Conservation (phyloP, 1,140 invertebrate species). For the Temnothorax curvispinosus region DNA sequence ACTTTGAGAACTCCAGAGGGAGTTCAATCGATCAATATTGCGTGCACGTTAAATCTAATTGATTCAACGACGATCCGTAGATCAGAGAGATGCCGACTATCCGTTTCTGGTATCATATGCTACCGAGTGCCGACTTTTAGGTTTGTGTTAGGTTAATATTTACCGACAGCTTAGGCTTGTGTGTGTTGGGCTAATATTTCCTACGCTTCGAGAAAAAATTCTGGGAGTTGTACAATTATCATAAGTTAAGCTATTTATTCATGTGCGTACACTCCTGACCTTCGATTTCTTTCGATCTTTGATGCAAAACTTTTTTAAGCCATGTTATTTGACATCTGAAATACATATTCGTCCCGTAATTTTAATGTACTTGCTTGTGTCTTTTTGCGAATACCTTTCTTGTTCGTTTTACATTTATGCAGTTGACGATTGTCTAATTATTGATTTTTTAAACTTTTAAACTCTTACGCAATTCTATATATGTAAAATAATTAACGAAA, state of each 20-base stretch:
- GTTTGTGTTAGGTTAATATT: constrained; percentile 18
- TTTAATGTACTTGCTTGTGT: not conserved
- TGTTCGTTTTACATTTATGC: not conserved
- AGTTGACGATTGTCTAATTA: not conserved
- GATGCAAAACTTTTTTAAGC: not conserved
- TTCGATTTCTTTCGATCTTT: not conserved
- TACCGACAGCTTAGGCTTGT: not conserved
- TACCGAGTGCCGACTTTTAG: constrained; percentile 9
- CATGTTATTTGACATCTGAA: not conserved
- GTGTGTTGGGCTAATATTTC: not conserved
- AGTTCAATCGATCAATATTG: not conserved
- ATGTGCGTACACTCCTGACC: not conserved
- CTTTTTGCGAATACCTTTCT: not conserved
- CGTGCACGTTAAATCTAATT: constrained; percentile 15
- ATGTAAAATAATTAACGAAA: not conserved
- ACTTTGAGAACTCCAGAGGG: not conserved
- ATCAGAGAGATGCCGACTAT: not conserved
- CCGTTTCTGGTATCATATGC: not conserved
- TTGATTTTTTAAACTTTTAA: not conserved
- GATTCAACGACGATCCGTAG: constrained; percentile 2
- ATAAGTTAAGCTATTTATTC: not conserved
- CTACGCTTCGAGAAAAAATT: constrained; percentile 3
- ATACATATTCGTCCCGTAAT: not conserved
- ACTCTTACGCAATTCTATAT: not conserved
- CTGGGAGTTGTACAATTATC: not conserved